Percentiles rank a stretch among this genome's conserved stretches.
Conservation (phyloP, 2,888 invertebrate genomes). For the Mamestra brassicae region DNA sequence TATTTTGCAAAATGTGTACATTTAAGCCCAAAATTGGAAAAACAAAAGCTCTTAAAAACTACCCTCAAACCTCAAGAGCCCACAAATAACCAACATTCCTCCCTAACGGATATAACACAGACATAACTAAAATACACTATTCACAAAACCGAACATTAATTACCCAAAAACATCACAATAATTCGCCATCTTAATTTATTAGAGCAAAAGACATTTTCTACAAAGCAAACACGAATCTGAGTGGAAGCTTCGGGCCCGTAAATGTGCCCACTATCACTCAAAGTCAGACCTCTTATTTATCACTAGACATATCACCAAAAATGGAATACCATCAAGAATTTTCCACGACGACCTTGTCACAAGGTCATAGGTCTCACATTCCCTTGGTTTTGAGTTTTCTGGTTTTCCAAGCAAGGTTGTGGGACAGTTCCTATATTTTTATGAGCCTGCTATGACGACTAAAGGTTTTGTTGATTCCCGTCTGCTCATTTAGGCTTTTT, state of each 20-base stretch:
- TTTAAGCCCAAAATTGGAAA: not conserved
- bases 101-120: not conserved
- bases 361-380: slow-evolving; percentile 36
- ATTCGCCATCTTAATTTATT: slow-evolving; percentile 73
- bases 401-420: slow-evolving; percentile 13
- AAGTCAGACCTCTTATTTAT: slow-evolving; percentile 86
- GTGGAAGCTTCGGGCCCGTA: slow-evolving; percentile 71
- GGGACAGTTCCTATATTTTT: slow-evolving; percentile 66
- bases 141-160: slow-evolving; percentile 62
- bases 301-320: slow-evolving; percentile 70
- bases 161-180: slow-evolving; percentile 69
- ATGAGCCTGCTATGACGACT: slow-evolving; percentile 64
- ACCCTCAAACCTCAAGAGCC: not conserved
- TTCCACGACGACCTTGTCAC: slow-evolving; percentile 20
- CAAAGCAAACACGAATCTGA: slow-evolving; percentile 79
- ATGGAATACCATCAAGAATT: slow-evolving; percentile 17
- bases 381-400: slow-evolving; percentile 23
- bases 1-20: not conserved
- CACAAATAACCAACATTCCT: slow-evolving; percentile 34
- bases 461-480: slow-evolving; percentile 67
- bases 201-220: slow-evolving; percentile 78
- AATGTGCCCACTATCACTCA: slow-evolving; percentile 84
- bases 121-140: slow-evolving; percentile 49
- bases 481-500: slow-evolving; percentile 66
- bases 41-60: not conserved